Conservation (phyloP, 2,888 invertebrate genomes). For the Leptopterna dolabrata region DNA sequence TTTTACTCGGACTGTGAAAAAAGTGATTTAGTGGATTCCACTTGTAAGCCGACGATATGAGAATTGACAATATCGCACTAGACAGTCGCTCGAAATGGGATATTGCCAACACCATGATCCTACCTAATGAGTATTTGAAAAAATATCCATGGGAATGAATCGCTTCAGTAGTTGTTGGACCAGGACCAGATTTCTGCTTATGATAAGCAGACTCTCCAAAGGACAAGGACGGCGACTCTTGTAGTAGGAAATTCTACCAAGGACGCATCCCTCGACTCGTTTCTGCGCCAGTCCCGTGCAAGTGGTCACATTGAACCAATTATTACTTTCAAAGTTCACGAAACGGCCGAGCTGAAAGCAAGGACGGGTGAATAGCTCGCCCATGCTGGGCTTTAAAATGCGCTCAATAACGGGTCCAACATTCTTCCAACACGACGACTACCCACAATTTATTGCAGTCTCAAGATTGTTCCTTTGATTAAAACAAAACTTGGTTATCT, state of each 20-base stretch:
- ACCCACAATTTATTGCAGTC: no score
- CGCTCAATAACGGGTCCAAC: background rate
- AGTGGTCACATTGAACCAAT: conserved; percentile 3
- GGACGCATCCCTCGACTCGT: background rate
- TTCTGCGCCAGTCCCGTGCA: background rate
- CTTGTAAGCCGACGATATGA: no score
- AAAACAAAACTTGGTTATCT: background rate
- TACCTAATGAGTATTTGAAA: no score
- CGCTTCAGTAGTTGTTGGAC: background rate
- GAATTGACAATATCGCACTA: no score
- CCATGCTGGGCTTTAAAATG: background rate
- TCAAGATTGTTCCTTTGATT: background rate
- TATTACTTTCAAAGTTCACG: background rate
- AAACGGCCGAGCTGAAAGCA: background rate
- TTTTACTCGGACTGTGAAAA: no score
- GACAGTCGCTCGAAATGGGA: no score
- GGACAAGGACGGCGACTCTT: conserved; percentile 24
- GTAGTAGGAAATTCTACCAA: conserved; percentile 8
- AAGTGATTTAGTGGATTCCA: no score
- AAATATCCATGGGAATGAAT: no score
- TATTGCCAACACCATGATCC: no score
- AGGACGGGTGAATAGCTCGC: background rate
- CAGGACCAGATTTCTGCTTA: background rate
- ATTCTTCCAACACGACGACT: background rate
- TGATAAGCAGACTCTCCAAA: conserved; percentile 23